Evolutionary conservation across 2,113 vertebrate genomes (phyloP), one percentile per base, ranked within the genome.

Genomic region (Hipposideros armiger): DNA sequence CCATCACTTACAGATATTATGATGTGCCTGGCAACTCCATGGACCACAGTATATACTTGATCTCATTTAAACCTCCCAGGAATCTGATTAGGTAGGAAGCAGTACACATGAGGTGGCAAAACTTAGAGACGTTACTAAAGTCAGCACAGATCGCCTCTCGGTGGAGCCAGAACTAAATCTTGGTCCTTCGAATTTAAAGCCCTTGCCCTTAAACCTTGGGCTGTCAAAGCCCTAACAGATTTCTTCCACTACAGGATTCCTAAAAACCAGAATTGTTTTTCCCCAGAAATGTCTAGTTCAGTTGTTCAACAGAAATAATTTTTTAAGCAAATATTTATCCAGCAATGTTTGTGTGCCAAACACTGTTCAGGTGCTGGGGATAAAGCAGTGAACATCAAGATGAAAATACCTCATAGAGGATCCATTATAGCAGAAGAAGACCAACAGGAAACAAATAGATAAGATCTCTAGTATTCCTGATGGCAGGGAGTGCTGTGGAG

Each of bases 61-160:
- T 67, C 36, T 69, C 82, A 26, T 30, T 30, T 52, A 67, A 91
- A 45, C 26, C 86, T 95, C 80, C 40, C 11, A 88, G 19, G 78
- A 72, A 11, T 82, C 47, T 4, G 85, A 82, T 96, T 14, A 67
- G 69, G 74, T 54, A 87, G 52, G 56, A 89, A 94, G 77, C 67
- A 24, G 28, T 91, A 52, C 28, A 84, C 45, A 67, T 90, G 20
- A 96, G 91, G 20, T 40, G 54, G 16, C 42, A 45, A 58, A 83
- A 77, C 83, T 86, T 45, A 67, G 30, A 69, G 36, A 80, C 15
- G 8, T 54, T 24, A 84, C 16, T 26, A 70, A 67, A 87, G 28
- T 95, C 96, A 78, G 30, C 47, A 28, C 82, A 96, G 58, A 3
- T 84, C 0, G 84, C 3, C 26, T 83, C 24, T 84, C 26, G 72